Conservation (phyloP, 1,140 invertebrate genomes). For the Tigriopus japonicus region DNA sequence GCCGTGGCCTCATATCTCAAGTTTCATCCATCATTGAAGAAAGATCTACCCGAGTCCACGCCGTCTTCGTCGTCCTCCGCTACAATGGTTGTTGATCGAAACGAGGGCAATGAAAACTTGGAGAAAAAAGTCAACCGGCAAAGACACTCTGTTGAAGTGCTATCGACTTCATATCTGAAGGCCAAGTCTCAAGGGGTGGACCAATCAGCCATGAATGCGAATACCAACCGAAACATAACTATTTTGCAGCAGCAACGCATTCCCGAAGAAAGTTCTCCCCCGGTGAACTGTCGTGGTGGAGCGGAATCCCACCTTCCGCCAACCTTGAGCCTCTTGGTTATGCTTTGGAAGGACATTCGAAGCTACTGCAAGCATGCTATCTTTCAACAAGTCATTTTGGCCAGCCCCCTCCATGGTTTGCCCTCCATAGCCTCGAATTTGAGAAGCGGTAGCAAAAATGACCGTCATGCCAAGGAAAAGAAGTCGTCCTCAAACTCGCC, state of each 20-base stretch:
- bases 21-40: slow-evolving; percentile 72
- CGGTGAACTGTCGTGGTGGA: neutral
- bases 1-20: slow-evolving; percentile 87
- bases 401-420: slow-evolving; percentile 6
- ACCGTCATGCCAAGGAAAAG: neutral
- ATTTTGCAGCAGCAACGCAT: slow-evolving; percentile 23
- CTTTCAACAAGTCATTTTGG: slow-evolving; percentile 33
- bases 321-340: slow-evolving; percentile 48
- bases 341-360: slow-evolving; percentile 74
- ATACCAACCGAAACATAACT: slow-evolving; percentile 39
- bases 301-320: slow-evolving; percentile 37
- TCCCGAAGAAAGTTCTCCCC: too few species aligned
- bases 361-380: slow-evolving; percentile 43
- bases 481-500: neutral
- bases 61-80: neutral
- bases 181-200: slow-evolving; percentile 52
- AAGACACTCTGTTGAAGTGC: slow-evolving; percentile 67
- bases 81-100: neutral
- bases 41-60: slow-evolving; percentile 31
- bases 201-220: slow-evolving; percentile 47
- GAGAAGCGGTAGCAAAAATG: neutral
- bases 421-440: neutral
- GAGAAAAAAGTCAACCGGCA: slow-evolving; percentile 35
- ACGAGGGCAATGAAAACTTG: slow-evolving; percentile 5
- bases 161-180: slow-evolving; percentile 48